Evolutionary conservation across 2,888 invertebrate species (phyloP), one percentile per base, ranked within the genome.

Genomic region (Oscheius myriophilus): DNA sequence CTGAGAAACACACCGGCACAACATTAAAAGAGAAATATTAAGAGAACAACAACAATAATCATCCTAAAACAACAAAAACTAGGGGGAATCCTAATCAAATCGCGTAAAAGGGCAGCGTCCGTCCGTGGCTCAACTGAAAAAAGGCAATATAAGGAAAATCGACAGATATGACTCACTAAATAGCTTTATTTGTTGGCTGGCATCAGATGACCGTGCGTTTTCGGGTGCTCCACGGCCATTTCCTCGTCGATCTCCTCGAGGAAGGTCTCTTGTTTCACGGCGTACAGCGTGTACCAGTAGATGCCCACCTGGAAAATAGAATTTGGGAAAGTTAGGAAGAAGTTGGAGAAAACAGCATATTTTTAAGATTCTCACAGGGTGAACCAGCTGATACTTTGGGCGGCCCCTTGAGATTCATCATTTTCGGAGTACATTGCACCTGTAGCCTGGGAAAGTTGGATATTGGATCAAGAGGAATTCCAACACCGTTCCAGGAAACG

Each of bases 201-300:
- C 33, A 33, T 33, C 21, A 80, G 53, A 71, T 80, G 80, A n/a
- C 75, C 80, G 58, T 80, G 80, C 26, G 78, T 78, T 25, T 71
- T 69, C n/a, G 80, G 79, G 45, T 70, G 70, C 58, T 82, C 78
- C 7, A 61, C 67, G 6, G 85, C 85, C 72, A 85, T 77, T 72
- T 85, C 85, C 85, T 92, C 92, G 76, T 95, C 92, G 86, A 95
- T 94, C 87, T 95, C 94, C 89, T 95, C 95, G 69, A 96, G 90
- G 89, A 96, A 95, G 58, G 91, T 92, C 88, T 96, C 96, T 87
- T 95, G 95, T 86, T 92, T 92, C 59, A 96, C 92, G 9, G 95
- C 91, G 75, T 90, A 90, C 86, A 94, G 92, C 18, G 94, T 93
- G 88, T 94, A 95, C 33, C 90, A 88, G 88, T 94, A 95, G 85